Percentiles rank a stretch among this genome's conserved stretches.
phyloP scores from a whole-genome alignment of 2,888 invertebrate genomes.

The Phorcus lineatus region DNA sequence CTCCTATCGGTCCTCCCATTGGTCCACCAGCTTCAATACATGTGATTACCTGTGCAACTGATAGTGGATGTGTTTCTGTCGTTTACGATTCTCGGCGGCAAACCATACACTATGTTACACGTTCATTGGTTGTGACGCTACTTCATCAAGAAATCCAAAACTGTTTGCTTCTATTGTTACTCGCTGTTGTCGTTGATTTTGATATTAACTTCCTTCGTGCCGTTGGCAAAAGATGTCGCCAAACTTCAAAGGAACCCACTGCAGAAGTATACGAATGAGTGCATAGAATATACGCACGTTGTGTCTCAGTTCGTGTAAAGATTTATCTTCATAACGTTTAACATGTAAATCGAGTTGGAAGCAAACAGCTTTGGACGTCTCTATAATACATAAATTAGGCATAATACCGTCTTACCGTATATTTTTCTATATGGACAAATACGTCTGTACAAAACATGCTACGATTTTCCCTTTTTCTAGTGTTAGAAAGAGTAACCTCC shows the following conservation, averaged over 20 bases:
- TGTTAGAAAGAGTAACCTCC: not conserved
- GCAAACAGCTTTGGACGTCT: not conserved
- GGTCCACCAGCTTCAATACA: too few species aligned
- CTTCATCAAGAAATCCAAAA: not conserved
- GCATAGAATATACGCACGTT: too few species aligned
- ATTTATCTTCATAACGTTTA: not conserved
- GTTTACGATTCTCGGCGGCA: too few species aligned
- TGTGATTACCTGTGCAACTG: too few species aligned
- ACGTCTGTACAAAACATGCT: constrained; percentile 5
- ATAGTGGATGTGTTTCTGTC: too few species aligned
- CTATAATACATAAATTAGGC: not conserved
- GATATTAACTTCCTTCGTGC: too few species aligned
- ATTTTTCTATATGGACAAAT: constrained; percentile 13
- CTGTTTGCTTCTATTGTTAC: not conserved
- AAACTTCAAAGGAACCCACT: too few species aligned
- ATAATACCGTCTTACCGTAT: not conserved
- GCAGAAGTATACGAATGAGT: too few species aligned
- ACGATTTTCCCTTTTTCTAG: constrained; percentile 1
- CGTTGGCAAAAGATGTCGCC: too few species aligned
- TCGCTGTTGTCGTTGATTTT: not conserved
- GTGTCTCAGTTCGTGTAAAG: too few species aligned
- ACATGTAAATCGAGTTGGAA: not conserved
- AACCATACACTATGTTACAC: not conserved
- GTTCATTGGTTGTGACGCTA: constrained; percentile 6
- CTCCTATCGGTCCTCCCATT: too few species aligned